Percentiles rank a stretch among this genome's conserved stretches.
Evolutionary conservation across 2,888 invertebrate species (phyloP).

Genomic region (Pristionchus entomophagus): DNA sequence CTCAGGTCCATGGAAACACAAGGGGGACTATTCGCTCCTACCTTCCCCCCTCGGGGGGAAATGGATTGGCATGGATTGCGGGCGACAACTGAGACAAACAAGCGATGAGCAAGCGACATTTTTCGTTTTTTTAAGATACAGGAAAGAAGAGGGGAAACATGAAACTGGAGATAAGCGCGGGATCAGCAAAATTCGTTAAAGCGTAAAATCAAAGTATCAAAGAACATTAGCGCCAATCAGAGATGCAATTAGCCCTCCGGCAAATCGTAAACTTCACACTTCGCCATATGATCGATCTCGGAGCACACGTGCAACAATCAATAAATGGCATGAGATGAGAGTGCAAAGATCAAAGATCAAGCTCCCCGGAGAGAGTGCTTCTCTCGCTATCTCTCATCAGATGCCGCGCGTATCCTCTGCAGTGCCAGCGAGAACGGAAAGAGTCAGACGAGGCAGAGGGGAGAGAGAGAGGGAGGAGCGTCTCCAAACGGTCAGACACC

Average conservation of each 20-base stretch:
- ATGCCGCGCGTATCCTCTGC: not conserved
- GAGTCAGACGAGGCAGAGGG: not conserved
- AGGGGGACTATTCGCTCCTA: not conserved
- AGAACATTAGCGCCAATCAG: too few species aligned
- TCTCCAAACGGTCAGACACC: not conserved
- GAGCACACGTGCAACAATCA: not conserved
- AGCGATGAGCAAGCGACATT: too few species aligned
- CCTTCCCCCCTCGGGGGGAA: not conserved
- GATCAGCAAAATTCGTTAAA: too few species aligned
- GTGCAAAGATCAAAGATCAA: not conserved
- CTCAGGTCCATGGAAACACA: constrained; percentile 14
- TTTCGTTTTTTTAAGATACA: too few species aligned
- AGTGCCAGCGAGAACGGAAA: not conserved
- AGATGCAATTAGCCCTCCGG: too few species aligned
- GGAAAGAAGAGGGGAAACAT: too few species aligned
- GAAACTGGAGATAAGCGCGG: too few species aligned
- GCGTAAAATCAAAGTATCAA: too few species aligned
- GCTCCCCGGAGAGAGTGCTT: not conserved
- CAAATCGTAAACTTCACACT: too few species aligned
- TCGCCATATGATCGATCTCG: not conserved
- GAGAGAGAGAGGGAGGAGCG: not conserved
- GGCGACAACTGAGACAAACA: not conserved
- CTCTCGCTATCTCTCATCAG: constrained; percentile 13
- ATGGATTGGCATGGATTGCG: not conserved
- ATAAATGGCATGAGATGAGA: too few species aligned